These are phyloP conservation scores for Xiphydria camelus DNA, from an alignment of 2,888 invertebrate species.

Conservation along the genomic window DNA sequence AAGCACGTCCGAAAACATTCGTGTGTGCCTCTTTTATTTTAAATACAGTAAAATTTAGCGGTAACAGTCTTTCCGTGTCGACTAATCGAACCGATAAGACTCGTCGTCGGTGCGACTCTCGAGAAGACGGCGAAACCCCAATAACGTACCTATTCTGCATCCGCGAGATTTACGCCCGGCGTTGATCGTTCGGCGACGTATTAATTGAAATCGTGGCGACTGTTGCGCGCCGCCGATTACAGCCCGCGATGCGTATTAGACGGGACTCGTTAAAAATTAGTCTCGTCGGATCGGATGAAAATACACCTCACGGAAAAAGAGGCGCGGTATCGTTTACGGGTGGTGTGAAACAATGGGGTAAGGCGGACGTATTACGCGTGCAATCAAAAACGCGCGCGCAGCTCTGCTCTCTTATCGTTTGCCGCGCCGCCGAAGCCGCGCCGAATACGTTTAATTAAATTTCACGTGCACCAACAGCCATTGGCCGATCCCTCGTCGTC, in stretches of 20 bases:
- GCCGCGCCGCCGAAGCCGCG: conserved; percentile 12
- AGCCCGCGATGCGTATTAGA: conserved; percentile 5
- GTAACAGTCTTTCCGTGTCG: too few species aligned
- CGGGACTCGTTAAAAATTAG: neutral
- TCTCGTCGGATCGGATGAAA: neutral
- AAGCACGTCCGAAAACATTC: too few species aligned
- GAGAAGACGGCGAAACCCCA: too few species aligned
- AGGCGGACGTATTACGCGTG: conserved; percentile 27
- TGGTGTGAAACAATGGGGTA: conserved; percentile 25
- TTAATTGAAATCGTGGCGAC: conserved; percentile 28
- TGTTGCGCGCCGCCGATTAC: conserved; percentile 16
- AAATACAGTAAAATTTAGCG: too few species aligned
- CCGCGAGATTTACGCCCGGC: too few species aligned
- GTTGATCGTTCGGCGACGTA: too few species aligned
- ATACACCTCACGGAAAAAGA: neutral
- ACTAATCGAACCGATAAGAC: too few species aligned
- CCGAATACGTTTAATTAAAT: conserved; percentile 1
- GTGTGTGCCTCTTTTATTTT: too few species aligned
- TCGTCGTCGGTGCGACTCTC: too few species aligned
- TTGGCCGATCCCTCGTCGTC: neutral
- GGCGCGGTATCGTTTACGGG: conserved; percentile 14
- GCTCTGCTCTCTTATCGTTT: conserved; percentile 29
- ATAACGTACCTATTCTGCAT: too few species aligned
- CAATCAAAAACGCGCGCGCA: conserved; percentile 27
- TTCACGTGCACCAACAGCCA: neutral